Base-by-base conservation (phyloP, 23 tunicate genomes). In the Clavelina lepadiformis region DNA sequence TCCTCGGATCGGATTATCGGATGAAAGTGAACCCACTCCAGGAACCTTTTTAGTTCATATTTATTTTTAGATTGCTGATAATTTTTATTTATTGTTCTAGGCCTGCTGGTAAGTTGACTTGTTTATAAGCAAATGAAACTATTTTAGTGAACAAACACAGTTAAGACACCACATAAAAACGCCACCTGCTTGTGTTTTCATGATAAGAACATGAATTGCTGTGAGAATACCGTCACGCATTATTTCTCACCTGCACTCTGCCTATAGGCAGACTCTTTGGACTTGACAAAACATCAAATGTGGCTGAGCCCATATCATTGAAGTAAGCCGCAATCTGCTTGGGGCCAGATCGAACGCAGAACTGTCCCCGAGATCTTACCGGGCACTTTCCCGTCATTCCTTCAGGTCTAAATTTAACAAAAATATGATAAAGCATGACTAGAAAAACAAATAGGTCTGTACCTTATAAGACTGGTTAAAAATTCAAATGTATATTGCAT, bases 251-350 rank as follows among this genome's bases (percentile, higher is more conserved):
- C 88, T 82, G 79, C 4, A 89, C 81, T 5, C 80, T 56, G 5
- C 85, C 97, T 1, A 89, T 45, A 3, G 88, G 97, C 37, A 81
- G 33, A 75, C 83, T 64, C 22, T 71, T 81, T 1, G 88, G 97
- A 69, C 97, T 81, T 35, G 88, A 57, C 25, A 81, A 32, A 27
- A 89, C 61, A 33, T 89, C 97, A 61, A 89, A 70, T 13, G 80
- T 75, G 11, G 75, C 58, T 6, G 78, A 76, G 15, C 80, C 97
- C 88, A 89, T 81, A 47, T 89, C 97, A 69, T 75, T 77, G 61
- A 89, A 81, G 36, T 89, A 89, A 0, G 97, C 88, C 20, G 91
- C 33, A 54, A 81, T 89, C 56, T 89, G 97, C 38, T 89, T 81
- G 3, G 89, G 78, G 1, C 97, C 97, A 35, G 97, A 89, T 19